A percentile compares a stretch with the other conserved stretches of the same genome.
Evolutionary conservation across 2,888 invertebrate species (phyloP).

Genomic region (Nemapogon koenigi): DNA sequence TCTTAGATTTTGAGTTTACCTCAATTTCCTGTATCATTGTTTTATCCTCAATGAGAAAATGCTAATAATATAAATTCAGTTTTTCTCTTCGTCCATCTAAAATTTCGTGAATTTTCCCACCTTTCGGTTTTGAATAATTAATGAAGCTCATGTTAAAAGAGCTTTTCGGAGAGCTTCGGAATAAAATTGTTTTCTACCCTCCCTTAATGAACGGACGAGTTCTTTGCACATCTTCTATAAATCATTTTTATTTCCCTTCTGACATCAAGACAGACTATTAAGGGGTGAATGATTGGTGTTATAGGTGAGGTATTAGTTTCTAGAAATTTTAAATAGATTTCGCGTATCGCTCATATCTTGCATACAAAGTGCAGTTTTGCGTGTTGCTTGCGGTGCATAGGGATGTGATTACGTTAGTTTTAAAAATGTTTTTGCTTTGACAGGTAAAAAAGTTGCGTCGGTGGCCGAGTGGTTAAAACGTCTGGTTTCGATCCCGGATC

Average conservation of each 20-base stretch:
- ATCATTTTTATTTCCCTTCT: conserved; percentile 44
- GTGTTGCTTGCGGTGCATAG: conserved; percentile 20
- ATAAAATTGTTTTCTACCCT: conserved; percentile 5
- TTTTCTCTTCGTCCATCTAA: conserved; percentile 3
- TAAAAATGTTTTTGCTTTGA: too few species aligned
- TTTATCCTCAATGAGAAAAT: too few species aligned
- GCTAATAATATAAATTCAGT: too few species aligned
- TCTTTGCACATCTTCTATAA: conserved; percentile 52
- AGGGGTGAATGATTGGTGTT: conserved; percentile 2
- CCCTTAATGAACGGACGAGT: conserved; percentile 2
- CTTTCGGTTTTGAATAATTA: conserved; percentile 9
- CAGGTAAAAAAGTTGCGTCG: too few species aligned
- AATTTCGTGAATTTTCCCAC: conserved; percentile 6
- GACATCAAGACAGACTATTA: background rate
- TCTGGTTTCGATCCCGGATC: too few species aligned
- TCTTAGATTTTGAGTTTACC: too few species aligned
- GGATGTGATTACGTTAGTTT: too few species aligned
- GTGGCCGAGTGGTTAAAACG: too few species aligned
- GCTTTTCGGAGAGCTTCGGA: conserved; percentile 3
- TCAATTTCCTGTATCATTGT: too few species aligned
- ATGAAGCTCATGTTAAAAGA: conserved; percentile 6
- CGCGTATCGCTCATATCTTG: conserved; percentile 29
- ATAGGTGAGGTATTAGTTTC: conserved; percentile 20
- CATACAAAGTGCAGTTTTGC: conserved; percentile 44
- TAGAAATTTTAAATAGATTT: conserved; percentile 44